A percentile compares a stretch with the other conserved stretches of the same genome.
Evolutionary conservation across 30 jellyfish, hydroid and myxozoan genomes (phyloP).

Genomic region (Aurelia coerulea): DNA sequence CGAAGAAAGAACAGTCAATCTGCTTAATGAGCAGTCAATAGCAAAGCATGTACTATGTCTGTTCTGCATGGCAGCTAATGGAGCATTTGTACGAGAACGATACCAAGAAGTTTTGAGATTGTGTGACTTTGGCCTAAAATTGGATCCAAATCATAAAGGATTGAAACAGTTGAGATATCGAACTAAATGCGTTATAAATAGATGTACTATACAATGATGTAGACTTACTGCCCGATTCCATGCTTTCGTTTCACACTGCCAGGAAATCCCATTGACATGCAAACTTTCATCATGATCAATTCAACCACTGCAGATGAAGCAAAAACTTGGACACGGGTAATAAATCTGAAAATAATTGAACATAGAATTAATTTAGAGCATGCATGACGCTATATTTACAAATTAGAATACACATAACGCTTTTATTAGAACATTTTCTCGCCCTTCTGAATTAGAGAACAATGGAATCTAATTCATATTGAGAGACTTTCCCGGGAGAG

Average conservation of each 20-base stretch:
- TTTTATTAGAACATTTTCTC: no score
- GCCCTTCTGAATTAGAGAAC: no score
- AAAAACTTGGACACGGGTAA: no score
- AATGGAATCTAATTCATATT: no score
- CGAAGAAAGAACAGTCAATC: constrained; percentile 58
- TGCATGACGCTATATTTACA: no score
- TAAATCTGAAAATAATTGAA: no score
- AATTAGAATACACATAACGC: no score
- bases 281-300: no score
- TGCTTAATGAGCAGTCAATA: constrained; percentile 53
- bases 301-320: no score
- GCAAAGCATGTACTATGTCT: constrained; percentile 54
- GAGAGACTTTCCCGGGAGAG: no score
- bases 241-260: not conserved
- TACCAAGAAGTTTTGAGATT: constrained; percentile 51
- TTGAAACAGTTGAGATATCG: constrained; percentile 74
- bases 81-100: constrained; percentile 64
- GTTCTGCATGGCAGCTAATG: constrained; percentile 77
- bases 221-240: not conserved
- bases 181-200: constrained; percentile 67
- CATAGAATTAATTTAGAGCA: no score
- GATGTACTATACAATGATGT: constrained; percentile 59
- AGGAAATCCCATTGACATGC: no score
- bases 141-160: constrained; percentile 79
- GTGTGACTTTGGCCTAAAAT: constrained; percentile 82